Percentiles rank a stretch among this genome's conserved stretches.
phyloP scores from a whole-genome alignment of 2,888 invertebrate species.

The Geophilus truncorum region DNA sequence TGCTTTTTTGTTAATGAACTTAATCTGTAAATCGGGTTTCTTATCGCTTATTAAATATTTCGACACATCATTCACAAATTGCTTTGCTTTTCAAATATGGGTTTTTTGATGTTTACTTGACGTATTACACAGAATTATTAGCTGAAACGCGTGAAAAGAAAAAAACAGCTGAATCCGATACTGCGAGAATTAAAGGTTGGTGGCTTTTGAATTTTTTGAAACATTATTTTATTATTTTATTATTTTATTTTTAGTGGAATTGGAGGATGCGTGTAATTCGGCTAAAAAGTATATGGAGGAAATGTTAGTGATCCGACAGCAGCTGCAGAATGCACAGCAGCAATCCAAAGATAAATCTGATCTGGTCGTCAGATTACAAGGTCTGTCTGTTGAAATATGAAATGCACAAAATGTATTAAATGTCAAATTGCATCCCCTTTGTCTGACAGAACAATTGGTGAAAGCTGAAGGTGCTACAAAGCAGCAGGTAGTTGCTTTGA shows the following conservation, averaged over 20 bases:
- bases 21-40: not conserved
- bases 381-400: conserved; percentile 38
- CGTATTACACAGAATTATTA: conserved; percentile 41
- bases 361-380: conserved; percentile 44
- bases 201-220: not conserved
- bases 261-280: conserved; percentile 43
- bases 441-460: conserved; percentile 21
- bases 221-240: not conserved
- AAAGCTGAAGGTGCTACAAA: conserved; percentile 19
- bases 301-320: conserved; percentile 43
- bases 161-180: conserved; percentile 40
- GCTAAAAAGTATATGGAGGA: conserved; percentile 44
- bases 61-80: too few relatives aligned
- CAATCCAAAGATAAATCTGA: conserved; percentile 43
- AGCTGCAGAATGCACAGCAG: conserved; percentile 43
- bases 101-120: not conserved
- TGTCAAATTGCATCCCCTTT: not conserved
- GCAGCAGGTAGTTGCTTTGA: conserved; percentile 20
- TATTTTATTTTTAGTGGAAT: conserved; percentile 41
- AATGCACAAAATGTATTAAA: not conserved
- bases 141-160: conserved; percentile 42
- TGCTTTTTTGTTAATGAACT: not conserved
- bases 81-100: too few relatives aligned
- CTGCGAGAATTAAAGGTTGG: conserved; percentile 32
- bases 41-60: not conserved